Evolutionary conservation across 2,888 invertebrate genomes (phyloP), one percentile per base, ranked within the genome.

Genomic region (Gasteruption jaculator): DNA sequence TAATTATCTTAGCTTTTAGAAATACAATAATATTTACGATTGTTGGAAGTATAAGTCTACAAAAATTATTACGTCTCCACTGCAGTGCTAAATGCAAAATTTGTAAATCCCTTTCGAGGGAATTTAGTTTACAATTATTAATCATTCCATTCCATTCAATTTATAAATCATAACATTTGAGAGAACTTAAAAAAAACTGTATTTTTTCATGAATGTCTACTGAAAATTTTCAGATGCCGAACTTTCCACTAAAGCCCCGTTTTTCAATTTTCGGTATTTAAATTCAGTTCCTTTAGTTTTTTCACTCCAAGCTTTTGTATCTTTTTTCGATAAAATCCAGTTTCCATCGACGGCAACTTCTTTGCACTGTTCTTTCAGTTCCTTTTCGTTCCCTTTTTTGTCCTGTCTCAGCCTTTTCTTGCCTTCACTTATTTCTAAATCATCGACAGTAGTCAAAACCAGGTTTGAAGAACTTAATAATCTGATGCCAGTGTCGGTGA

Each of bases 231-330:
- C n/a, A n/a, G n/a, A n/a, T n/a, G n/a, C n/a, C n/a, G n/a, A n/a
- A n/a, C n/a, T n/a, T 49, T 60, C 57, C 0, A 57, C 25, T 36
- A 66, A 47, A 33, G 20, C 46, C 19, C 64, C 65, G 43, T 59
- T 46, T 14, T 49, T 39, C 7, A 43, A 30, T 51, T 46, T 57
- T 39, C 61, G 65, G 48, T 68, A 68, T 35, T 58, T 58, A 32
- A 60, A 67, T 8, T 54, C 59, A 30, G 50, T 44, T 14, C 53
- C 57, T 26, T 55, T 58, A 43, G 45, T 46, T 39, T 50, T 57
- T 31, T 52, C 52, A 2, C 40, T 49, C 67, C 67, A 68, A 29
- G 48, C 43, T 53, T 53, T 45, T 3, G 56, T 61, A 20, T 61
- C 57, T 11, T 12, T 4, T 47, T 60, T 61, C 1, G 57, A 61